These are phyloP conservation scores for Lepeophtheirus nordmannii DNA, from an alignment of 2,888 invertebrate species.

Conservation along the genomic window DNA sequence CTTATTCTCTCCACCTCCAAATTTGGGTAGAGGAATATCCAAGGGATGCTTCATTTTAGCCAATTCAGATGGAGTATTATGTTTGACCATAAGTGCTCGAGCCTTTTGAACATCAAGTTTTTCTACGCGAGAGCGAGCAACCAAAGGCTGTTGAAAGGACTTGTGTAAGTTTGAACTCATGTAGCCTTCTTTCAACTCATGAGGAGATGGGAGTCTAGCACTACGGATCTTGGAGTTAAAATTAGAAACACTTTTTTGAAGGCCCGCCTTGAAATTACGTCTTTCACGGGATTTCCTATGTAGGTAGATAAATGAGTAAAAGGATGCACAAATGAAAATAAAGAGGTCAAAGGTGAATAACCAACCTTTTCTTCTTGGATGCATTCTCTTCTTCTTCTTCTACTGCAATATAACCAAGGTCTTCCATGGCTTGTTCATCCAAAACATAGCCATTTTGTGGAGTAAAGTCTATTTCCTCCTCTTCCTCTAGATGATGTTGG, in stretches of 20 bases:
- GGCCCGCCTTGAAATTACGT: background rate
- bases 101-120: constrained; percentile 15
- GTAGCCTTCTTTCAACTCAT: constrained; percentile 14
- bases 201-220: constrained; percentile 1
- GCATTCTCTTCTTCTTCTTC: background rate
- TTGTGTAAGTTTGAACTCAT: constrained; percentile 13
- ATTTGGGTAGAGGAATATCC: constrained; percentile 21
- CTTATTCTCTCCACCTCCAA: constrained; percentile 3
- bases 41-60: constrained; percentile 7
- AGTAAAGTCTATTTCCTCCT: background rate
- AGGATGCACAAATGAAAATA: too few relatives aligned
- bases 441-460: constrained; percentile 6
- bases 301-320: too few relatives aligned
- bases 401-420: background rate
- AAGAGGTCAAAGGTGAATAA: too few relatives aligned
- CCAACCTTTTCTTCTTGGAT: background rate
- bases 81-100: constrained; percentile 2
- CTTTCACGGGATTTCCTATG: background rate
- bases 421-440: constrained; percentile 6
- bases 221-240: constrained; percentile 1
- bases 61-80: constrained; percentile 19
- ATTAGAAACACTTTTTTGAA: background rate
- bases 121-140: constrained; percentile 8
- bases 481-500: background rate
- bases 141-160: constrained; percentile 13